These are phyloP conservation scores for Rhyacophila evoluta DNA, from an alignment of 2,888 invertebrate species.

Conservation along the genomic window DNA sequence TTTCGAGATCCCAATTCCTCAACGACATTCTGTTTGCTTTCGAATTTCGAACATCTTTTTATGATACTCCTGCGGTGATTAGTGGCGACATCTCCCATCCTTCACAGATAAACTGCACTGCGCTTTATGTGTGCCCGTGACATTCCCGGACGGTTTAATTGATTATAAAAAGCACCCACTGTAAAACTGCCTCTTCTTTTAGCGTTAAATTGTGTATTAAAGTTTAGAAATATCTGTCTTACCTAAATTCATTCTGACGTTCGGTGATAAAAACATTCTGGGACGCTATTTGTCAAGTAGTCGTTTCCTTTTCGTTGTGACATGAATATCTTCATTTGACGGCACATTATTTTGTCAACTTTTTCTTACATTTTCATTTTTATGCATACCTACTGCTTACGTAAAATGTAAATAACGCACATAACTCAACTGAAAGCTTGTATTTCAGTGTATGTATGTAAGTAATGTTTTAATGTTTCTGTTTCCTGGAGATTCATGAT, in stretches of 20 bases:
- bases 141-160: conserved; percentile 10
- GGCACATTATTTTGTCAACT: no score
- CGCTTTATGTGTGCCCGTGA: background rate
- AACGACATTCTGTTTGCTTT: conserved; percentile 4
- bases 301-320: background rate
- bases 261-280: background rate
- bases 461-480: no score
- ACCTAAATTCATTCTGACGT: background rate
- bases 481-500: no score
- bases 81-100: conserved; percentile 12
- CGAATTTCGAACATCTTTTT: conserved; percentile 7
- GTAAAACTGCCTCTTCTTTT: background rate
- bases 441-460: no score
- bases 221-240: background rate
- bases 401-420: no score
- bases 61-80: conserved; percentile 15
- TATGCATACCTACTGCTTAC: no score
- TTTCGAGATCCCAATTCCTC: background rate
- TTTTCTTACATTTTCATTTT: no score
- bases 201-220: conserved; percentile 7
- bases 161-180: background rate
- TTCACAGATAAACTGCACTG: background rate
- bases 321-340: background rate
- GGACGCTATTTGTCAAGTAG: background rate
- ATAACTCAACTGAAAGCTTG: no score